Evolutionary conservation across 1,140 invertebrate genomes (phyloP), one percentile per base, ranked within the genome.

Genomic region (Hylaeus anthracinus): DNA sequence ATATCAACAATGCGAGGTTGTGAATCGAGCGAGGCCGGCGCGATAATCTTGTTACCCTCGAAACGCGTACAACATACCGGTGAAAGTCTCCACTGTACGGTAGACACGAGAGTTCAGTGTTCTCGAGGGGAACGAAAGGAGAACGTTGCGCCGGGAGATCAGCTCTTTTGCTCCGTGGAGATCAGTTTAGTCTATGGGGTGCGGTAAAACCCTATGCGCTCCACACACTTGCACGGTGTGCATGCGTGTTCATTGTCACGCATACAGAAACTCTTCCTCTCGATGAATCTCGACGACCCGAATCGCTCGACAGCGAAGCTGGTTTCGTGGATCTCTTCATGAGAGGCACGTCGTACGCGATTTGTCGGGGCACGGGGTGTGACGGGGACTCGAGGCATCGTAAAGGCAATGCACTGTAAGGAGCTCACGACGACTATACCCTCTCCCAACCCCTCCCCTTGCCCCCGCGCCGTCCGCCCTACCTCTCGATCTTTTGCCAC

Each of bases 331-430:
- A 90, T 90, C 88, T 90, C 89, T 88, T 89, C 88, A 84, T 89
- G 89, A 90, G 88, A 90, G 82, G 86, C 89, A 89, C 88, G 89
- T 90, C 88, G 90, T 90, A 88, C 86, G 86, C 87, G 90, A 91
- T 91, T 90, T 90, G 86, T 86, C 88, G 87, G 86, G 89, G 88
- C 86, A 90, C 88, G 90, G 91, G 90, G 90, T 90, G 90, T 91
- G 88, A 91, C 90, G 91, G 88, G 91, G 86, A 90, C 86, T 79
- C 79, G 88, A 88, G 90, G 91, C 89, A 91, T 92, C 88, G 90
- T 91, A 92, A 92, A 92, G 91, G 90, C 91, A 92, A 92, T 92
- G 91, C 90, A 92, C 91, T 92, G 90, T 92, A 92, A 92, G 91
- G 91, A 92, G 91, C 90, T 91, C 91, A 92, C 90, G 88, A 90